A percentile compares a stretch with the other conserved stretches of the same genome.
Evolutionary conservation across 2,113 vertebrate genomes (phyloP).

Genomic region (Pygoscelis adeliae): DNA sequence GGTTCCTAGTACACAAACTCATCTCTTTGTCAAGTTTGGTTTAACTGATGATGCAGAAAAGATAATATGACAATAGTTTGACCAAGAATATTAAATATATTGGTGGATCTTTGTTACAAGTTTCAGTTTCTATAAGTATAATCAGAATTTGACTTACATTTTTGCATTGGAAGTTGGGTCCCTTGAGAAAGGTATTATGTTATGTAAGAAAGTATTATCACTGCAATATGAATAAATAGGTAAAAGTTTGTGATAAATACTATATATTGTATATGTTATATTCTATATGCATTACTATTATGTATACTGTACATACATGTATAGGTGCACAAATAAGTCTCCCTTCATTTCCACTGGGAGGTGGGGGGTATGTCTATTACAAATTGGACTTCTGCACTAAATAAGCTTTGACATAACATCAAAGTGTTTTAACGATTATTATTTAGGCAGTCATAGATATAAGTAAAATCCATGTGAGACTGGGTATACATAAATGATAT

Average conservation of each 20-base stretch:
- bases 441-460: not conserved
- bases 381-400: not conserved
- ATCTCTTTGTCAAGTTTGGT: not conserved
- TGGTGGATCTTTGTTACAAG: not conserved
- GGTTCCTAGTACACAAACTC: not conserved
- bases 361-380: not conserved
- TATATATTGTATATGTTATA: not conserved
- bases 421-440: not conserved
- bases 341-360: not conserved
- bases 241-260: not conserved
- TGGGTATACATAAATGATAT: not conserved
- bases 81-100: not conserved
- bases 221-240: not conserved
- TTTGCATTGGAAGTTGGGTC: not conserved
- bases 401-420: not conserved
- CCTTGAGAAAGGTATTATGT: not conserved
- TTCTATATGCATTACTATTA: not conserved
- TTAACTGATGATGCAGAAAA: not conserved
- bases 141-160: not conserved
- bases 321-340: not conserved
- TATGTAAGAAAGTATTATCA: not conserved
- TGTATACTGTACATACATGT: not conserved
- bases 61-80: not conserved
- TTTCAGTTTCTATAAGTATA: not conserved
- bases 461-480: not conserved